Base-by-base conservation (phyloP, 2,888 invertebrate species). In the Metacarcinus magister region DNA sequence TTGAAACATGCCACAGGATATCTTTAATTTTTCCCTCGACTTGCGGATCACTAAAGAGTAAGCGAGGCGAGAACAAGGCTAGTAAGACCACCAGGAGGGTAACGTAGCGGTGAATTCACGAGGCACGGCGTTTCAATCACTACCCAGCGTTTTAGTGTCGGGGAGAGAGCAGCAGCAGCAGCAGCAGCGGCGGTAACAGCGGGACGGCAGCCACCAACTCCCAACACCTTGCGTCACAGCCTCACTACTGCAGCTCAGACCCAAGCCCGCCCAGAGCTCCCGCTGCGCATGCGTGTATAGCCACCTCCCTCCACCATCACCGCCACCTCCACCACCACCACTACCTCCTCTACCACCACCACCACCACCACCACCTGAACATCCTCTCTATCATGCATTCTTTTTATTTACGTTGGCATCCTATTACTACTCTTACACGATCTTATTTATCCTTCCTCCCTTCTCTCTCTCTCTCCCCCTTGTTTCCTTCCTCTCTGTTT, bases 191-290 rank as follows among this genome's bases (percentile, higher is more conserved):
- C n/a, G 67, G n/a, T 23, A 67, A 67, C 67, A 82, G 32, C 10
- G 16, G 82, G n/a, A 28, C 75, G 82, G 32, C 82, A 8, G 32
- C 32, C 75, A 82, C 32, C 16, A 32, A 82, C 82, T 82, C 82
- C 82, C 82, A 82, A 10, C 82, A 82, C 82, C 82, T 82, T 8
- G 32, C 82, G 82, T 82, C 32, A 82, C 82, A 82, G 82, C 82
- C 82, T 82, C 82, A 82, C 82, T 82, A 82, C 82, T 82, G 82
- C 82, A 82, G 32, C 82, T 28, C 82, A 75, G 82, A 82, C 82
- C 82, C 82, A 32, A 82, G 82, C 82, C 82, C 82, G 32, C 32
- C 82, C 82, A 82, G 82, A 82, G 13, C 82, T 32, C 13, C 13
- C 32, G 32, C 32, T 0, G 82, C 82, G 82, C 82, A 32, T 32